Evolutionary conservation across 2,113 vertebrate genomes (phyloP).

Genomic region (Eulemur macaco): DNA sequence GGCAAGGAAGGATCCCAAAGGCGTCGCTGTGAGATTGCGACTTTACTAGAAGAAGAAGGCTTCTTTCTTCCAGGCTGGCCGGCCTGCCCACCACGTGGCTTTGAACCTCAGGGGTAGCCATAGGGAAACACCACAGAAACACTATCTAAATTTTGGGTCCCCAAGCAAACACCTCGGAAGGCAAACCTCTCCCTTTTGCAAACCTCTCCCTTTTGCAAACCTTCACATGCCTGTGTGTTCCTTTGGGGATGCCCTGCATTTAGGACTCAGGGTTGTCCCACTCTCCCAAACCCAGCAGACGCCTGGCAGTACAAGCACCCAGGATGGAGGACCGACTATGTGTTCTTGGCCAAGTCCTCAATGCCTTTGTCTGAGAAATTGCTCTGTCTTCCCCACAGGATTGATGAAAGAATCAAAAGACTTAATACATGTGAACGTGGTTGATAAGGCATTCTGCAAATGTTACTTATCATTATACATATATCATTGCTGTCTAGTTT

Average conservation of each 20-base stretch:
- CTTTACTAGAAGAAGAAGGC: neutral
- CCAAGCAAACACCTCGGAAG: neutral
- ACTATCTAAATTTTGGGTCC: neutral
- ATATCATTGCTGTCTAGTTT: neutral
- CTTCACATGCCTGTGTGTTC: neutral
- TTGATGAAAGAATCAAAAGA: neutral
- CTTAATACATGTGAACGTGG: neutral
- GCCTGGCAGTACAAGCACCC: too few relatives aligned
- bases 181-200: neutral
- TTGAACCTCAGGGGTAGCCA: neutral
- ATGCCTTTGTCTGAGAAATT: neutral
- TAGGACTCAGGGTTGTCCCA: neutral
- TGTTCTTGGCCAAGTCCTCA: neutral
- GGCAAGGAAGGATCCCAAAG: neutral
- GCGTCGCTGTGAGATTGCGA: neutral
- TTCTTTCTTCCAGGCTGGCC: neutral
- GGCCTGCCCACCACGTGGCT: neutral
- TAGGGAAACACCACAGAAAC: neutral
- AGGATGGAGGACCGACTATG: neutral
- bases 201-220: neutral
- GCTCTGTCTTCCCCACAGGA: neutral
- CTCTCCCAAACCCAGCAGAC: neutral
- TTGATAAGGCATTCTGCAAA: neutral
- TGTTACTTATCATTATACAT: neutral
- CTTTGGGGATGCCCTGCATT: neutral